Evolutionary conservation across 1,140 invertebrate species (phyloP).

Genomic region (Linepithema humile): DNA sequence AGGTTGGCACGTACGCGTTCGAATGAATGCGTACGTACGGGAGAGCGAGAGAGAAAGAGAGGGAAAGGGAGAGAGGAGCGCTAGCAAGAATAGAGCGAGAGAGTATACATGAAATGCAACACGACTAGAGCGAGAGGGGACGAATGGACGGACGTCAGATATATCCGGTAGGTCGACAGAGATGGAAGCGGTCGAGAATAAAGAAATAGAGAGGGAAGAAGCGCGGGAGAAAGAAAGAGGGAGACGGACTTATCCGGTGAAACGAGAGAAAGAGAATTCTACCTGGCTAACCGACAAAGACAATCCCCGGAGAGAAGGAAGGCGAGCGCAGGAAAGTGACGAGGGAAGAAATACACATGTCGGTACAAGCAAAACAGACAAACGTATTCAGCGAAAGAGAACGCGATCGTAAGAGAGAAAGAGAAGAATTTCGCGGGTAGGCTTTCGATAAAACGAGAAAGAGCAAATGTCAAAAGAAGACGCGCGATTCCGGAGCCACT

Average conservation of each 20-base stretch:
- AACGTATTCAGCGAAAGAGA: constrained; percentile 28
- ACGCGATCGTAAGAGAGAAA: not conserved
- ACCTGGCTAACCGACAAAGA: constrained; percentile 25
- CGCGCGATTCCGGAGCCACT: not conserved
- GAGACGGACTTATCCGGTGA: not conserved
- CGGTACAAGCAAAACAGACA: constrained; percentile 5
- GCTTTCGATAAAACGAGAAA: not conserved
- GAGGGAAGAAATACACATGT: not conserved
- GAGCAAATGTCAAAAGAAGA: not conserved
- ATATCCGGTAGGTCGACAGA: constrained; percentile 5
- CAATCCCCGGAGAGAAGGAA: not conserved
- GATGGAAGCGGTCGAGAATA: not conserved
- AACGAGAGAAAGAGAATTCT: constrained; percentile 3
- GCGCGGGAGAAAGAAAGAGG: not conserved
- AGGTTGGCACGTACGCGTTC: constrained; percentile 20
- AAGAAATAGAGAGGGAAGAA: not conserved
- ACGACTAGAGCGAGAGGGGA: constrained; percentile 30
- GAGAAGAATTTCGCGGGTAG: not conserved
- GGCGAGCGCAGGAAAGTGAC: constrained; percentile 11
- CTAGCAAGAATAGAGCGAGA: constrained; percentile 43
- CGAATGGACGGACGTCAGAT: constrained; percentile 22
- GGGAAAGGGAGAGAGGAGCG: constrained; percentile 34
- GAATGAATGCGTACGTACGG: constrained; percentile 12
- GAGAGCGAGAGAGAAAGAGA: constrained; percentile 25
- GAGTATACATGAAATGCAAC: constrained; percentile 30